Evolutionary conservation across 2,888 invertebrate genomes (phyloP).

Genomic region (Lepidochitona cinerea): DNA sequence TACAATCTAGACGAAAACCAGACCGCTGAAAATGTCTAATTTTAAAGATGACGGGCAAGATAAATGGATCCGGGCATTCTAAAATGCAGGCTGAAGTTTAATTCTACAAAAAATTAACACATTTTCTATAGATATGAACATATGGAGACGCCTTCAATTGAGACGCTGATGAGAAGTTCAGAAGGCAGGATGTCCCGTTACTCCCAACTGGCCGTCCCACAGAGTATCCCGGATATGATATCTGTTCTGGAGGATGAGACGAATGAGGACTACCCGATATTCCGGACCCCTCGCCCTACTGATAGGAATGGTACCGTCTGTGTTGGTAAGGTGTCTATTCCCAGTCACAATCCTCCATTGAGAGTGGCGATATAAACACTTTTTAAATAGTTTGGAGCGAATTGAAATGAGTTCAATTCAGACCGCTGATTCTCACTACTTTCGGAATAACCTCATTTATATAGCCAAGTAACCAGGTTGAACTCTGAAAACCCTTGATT

Average conservation of each 20-base stretch:
- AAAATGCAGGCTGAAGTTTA: too few species aligned
- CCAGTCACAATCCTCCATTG: too few species aligned
- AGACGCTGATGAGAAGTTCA: conserved; percentile 11
- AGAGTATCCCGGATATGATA: conserved; percentile 22
- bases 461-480: too few species aligned
- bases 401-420: not conserved
- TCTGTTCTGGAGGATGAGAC: conserved; percentile 36
- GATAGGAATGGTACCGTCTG: conserved; percentile 30
- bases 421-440: too few species aligned
- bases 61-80: too few species aligned
- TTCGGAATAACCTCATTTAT: too few species aligned
- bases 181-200: conserved; percentile 18
- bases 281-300: conserved; percentile 27
- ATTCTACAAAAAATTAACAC: not conserved
- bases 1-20: too few species aligned
- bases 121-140: not conserved
- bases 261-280: conserved; percentile 37
- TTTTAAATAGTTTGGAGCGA: not conserved
- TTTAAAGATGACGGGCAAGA: too few species aligned
- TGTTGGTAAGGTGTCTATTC: conserved; percentile 14
- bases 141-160: not conserved
- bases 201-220: conserved; percentile 23
- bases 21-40: too few species aligned
- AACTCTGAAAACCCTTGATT: too few species aligned
- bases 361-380: too few species aligned